These are phyloP conservation scores for Hydropotes inermis DNA, from an alignment of 2,113 vertebrate species.

Conservation along the genomic window DNA sequence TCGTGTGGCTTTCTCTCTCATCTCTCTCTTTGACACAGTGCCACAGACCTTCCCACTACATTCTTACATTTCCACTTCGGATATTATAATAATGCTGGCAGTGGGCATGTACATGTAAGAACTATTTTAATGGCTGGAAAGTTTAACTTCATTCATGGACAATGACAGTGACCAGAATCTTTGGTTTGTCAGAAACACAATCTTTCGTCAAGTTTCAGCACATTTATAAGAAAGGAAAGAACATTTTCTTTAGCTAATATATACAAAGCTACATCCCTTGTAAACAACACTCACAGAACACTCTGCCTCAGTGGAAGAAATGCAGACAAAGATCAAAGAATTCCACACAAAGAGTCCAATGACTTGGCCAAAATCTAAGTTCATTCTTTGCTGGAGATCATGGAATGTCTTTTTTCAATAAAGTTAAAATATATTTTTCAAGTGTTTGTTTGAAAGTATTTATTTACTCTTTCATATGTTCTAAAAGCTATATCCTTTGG, in stretches of 20 bases:
- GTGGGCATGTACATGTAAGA: background rate
- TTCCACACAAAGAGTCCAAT: background rate
- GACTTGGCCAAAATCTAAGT: slow-evolving; percentile 3
- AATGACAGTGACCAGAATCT: background rate
- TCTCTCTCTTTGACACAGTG: background rate
- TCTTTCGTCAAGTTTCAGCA: background rate
- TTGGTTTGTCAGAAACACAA: background rate
- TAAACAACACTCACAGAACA: slow-evolving; percentile 4
- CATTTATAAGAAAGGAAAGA: background rate
- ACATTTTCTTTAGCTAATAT: slow-evolving; percentile 34
- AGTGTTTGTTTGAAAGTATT: slow-evolving; percentile 30
- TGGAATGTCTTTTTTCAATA: background rate
- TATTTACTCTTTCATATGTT: background rate
- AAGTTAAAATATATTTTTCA: background rate
- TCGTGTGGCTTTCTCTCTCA: background rate
- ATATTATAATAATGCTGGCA: background rate
- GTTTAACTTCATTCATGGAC: background rate
- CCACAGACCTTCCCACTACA: background rate
- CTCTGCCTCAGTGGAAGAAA: background rate
- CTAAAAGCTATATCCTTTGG: background rate
- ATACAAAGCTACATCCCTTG: background rate
- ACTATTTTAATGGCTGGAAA: slow-evolving; percentile 4
- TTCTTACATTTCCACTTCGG: background rate
- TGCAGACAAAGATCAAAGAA: slow-evolving; percentile 18
- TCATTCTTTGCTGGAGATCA: slow-evolving; percentile 2